These are phyloP conservation scores for Sesamia inferens DNA, from an alignment of 2,888 invertebrate species.

Conservation along the genomic window DNA sequence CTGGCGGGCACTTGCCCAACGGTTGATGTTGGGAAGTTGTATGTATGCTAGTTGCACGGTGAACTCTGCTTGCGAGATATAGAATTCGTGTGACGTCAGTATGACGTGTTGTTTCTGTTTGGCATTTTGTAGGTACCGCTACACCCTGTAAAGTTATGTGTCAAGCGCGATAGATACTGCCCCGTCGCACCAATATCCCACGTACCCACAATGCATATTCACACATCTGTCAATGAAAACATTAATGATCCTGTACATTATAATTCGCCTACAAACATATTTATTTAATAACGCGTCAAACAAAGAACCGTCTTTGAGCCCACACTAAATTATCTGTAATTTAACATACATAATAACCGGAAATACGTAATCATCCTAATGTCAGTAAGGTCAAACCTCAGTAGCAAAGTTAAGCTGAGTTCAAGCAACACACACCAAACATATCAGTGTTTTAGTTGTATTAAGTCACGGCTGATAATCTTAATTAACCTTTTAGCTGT, in stretches of 20 bases:
- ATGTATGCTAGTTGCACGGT: too few species aligned
- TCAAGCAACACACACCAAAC: neutral
- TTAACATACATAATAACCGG: conserved; percentile 10
- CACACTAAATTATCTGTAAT: conserved; percentile 30
- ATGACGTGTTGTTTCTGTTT: too few species aligned
- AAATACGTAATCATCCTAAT: conserved; percentile 23
- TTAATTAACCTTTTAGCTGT: neutral
- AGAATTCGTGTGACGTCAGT: too few species aligned
- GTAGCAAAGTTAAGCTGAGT: neutral
- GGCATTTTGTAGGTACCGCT: too few species aligned
- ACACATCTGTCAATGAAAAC: conserved; percentile 8
- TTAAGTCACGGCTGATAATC: neutral
- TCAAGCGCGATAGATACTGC: neutral
- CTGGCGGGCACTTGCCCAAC: too few species aligned
- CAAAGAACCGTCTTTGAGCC: conserved; percentile 30
- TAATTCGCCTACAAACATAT: conserved; percentile 17
- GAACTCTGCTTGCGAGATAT: too few species aligned
- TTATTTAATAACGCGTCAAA: conserved; percentile 10
- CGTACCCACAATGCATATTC: neutral
- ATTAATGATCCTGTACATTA: neutral
- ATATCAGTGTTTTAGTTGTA: neutral
- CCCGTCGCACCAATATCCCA: neutral
- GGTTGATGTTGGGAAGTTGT: too few species aligned
- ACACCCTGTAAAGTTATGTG: neutral
- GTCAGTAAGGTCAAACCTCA: conserved; percentile 1